Percentiles rank a stretch among this genome's conserved stretches.
Evolutionary conservation across 2,888 invertebrate species (phyloP).

Genomic region (Napeogenes inachia): DNA sequence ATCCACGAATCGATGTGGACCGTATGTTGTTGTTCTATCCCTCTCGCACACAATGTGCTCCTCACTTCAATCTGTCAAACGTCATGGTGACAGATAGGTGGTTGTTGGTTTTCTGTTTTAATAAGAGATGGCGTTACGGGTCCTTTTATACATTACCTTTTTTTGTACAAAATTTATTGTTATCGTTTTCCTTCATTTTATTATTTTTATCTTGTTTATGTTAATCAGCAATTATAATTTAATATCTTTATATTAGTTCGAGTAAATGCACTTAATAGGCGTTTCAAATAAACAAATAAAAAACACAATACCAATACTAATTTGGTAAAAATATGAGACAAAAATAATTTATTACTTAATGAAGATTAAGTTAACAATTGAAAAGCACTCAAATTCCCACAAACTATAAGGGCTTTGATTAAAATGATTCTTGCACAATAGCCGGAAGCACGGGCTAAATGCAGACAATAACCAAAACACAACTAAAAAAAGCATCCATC

Average conservation of each 20-base stretch:
- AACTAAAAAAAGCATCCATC: constrained; percentile 63
- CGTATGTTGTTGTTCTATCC: constrained; percentile 66
- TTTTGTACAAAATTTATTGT: not conserved
- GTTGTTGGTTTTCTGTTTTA: constrained; percentile 45
- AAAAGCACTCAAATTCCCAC: constrained; percentile 17
- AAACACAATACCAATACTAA: too few relatives aligned
- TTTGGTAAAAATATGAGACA: too few relatives aligned
- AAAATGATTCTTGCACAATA: constrained; percentile 50
- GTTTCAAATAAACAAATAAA: too few relatives aligned
- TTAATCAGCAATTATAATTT: too few relatives aligned
- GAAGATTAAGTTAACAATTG: too few relatives aligned
- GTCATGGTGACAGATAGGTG: constrained; percentile 36
- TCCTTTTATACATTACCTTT: constrained; percentile 9
- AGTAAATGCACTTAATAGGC: too few relatives aligned
- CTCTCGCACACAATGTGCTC: constrained; percentile 39
- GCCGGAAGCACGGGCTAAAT: constrained; percentile 69
- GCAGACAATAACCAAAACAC: constrained; percentile 63
- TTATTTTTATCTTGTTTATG: too few relatives aligned
- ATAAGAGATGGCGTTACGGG: constrained; percentile 60
- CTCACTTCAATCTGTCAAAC: constrained; percentile 38
- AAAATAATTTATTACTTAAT: too few relatives aligned
- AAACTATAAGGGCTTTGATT: constrained; percentile 25
- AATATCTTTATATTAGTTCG: too few relatives aligned
- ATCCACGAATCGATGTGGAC: constrained; percentile 70
- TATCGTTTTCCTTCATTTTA: too few relatives aligned